Percentiles rank a stretch among this genome's conserved stretches.
Conservation (phyloP, 2,797 vertebrate species). For the Pseudotriccus pelzelni region DNA sequence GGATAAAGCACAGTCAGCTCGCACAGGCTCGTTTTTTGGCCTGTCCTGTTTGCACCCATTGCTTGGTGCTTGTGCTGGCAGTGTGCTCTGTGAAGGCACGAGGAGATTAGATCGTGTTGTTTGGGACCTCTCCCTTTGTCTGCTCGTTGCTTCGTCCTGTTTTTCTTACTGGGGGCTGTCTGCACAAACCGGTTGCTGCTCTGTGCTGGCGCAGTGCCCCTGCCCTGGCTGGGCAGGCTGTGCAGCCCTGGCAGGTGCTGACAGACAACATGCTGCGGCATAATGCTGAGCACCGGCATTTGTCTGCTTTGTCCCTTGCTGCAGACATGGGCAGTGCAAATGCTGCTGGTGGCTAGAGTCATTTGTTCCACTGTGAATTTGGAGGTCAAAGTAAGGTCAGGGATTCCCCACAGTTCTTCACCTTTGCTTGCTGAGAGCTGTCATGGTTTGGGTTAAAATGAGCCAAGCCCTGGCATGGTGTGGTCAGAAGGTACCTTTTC, state of each 20-base stretch:
- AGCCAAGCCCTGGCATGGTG: accelerated
- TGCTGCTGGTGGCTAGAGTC: neutral
- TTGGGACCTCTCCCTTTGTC: neutral
- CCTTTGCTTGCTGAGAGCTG: neutral
- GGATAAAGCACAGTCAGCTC: neutral
- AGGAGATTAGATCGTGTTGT: neutral
- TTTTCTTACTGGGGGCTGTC: neutral
- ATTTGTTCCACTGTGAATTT: neutral
- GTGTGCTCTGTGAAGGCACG: neutral
- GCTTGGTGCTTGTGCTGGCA: accelerated
- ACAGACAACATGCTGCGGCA: neutral
- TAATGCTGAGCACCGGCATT: neutral
- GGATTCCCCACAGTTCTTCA: neutral
- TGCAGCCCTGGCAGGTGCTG: neutral
- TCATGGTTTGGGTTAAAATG: neutral
- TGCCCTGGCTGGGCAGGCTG: neutral
- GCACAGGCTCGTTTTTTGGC: neutral
- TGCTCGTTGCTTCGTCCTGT: neutral
- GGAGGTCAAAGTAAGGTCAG: constrained; percentile 10
- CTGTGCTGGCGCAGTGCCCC: neutral
- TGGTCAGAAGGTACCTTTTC: neutral
- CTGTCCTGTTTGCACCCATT: accelerated
- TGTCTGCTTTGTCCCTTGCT: neutral
- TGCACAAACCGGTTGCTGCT: neutral
- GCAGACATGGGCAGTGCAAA: neutral